Evolutionary conservation across 2,113 vertebrate genomes (phyloP).

Genomic region (Entomyzon cyanotis): DNA sequence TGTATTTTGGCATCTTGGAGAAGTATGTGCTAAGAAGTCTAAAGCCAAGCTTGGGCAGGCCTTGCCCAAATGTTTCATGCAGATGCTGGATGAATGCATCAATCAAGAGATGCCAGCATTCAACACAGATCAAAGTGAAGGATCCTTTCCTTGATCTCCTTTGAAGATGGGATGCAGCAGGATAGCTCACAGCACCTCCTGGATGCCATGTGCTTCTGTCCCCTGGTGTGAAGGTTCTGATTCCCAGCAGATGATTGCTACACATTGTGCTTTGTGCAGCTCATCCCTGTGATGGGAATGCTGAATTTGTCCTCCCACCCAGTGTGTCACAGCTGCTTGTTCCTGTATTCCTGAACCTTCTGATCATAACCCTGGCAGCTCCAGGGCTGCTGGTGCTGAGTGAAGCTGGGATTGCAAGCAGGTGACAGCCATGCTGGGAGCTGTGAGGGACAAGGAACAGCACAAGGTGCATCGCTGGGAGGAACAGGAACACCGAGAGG

Average conservation of each 20-base stretch:
- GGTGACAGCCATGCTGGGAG: not conserved
- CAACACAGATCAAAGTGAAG: not conserved
- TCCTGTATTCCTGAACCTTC: not conserved
- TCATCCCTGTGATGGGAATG: not conserved
- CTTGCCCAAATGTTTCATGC: not conserved
- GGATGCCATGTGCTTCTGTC: not conserved
- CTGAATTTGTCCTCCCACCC: not conserved
- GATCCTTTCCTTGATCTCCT: not conserved
- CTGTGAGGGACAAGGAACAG: not conserved
- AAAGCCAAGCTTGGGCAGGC: not conserved
- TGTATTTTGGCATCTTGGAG: not conserved
- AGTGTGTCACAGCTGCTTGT: not conserved
- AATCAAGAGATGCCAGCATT: too few relatives aligned
- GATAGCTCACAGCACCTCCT: not conserved
- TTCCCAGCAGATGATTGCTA: rapidly evolving
- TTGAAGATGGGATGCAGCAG: not conserved
- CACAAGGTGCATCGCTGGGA: rapidly evolving
- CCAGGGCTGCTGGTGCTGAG: not conserved
- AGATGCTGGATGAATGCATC: too few relatives aligned
- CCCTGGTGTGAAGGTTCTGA: not conserved
- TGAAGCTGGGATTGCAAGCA: not conserved
- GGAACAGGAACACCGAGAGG: not conserved
- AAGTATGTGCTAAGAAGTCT: not conserved
- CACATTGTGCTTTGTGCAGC: not conserved
- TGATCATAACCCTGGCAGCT: rapidly evolving